Conservation (phyloP, 2,113 vertebrate species). For the Anolis sagrei region DNA sequence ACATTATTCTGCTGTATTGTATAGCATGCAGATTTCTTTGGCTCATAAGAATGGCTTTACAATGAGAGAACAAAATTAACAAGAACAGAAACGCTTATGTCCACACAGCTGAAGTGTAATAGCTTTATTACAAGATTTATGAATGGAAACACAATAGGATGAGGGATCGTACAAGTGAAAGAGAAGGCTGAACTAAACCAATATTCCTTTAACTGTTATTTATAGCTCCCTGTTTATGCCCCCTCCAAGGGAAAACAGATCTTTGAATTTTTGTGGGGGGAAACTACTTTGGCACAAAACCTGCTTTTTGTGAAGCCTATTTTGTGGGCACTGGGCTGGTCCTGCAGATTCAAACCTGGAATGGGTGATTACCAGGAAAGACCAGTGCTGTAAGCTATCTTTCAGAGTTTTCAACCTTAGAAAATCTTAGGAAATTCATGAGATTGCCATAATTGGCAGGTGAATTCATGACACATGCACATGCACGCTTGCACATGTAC, state of each 20-base stretch:
- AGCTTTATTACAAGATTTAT: conserved; percentile 52
- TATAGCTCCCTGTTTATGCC: neutral
- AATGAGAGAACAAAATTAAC: conserved; percentile 54
- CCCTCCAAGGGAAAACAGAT: neutral
- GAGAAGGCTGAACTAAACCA: neutral
- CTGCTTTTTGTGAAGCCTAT: neutral
- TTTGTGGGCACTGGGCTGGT: neutral
- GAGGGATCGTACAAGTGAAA: neutral
- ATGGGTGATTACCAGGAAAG: no score
- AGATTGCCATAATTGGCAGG: no score
- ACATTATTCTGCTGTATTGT: conserved; percentile 62
- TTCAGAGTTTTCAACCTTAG: no score
- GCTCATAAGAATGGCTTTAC: conserved; percentile 57
- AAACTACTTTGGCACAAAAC: neutral
- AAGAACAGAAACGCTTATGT: conserved; percentile 52
- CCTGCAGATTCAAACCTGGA: no score
- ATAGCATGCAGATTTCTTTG: conserved; percentile 64
- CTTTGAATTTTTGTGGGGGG: neutral
- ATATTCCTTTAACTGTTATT: conserved; percentile 57
- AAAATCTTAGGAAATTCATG: no score
- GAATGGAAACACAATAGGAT: conserved; percentile 22
- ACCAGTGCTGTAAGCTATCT: no score
- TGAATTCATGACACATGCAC: no score
- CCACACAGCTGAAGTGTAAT: conserved; percentile 44
- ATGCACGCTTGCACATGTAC: no score